These are phyloP conservation scores for Sebastes nivosus DNA, from an alignment of 2,797 vertebrate species.

Conservation along the genomic window DNA sequence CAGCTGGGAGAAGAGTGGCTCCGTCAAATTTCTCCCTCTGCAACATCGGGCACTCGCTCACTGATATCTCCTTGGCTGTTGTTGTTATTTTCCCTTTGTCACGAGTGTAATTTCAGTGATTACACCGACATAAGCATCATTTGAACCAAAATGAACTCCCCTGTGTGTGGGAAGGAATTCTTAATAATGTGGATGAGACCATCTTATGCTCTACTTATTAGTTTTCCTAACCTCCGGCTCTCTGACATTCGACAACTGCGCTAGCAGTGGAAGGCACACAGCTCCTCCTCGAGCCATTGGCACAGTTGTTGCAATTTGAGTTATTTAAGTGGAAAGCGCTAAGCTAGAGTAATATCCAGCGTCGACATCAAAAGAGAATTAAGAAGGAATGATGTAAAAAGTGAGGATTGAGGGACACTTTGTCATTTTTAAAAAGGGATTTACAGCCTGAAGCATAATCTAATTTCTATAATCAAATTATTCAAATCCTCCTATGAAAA, in stretches of 20 bases:
- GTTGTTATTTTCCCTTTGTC: constrained; percentile 20
- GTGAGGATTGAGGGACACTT: background rate
- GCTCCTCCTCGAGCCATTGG: constrained; percentile 8
- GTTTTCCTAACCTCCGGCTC: constrained; percentile 61
- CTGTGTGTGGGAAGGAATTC: constrained; percentile 37
- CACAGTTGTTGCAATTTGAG: constrained; percentile 29
- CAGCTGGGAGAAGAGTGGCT: background rate
- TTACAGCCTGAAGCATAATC: background rate
- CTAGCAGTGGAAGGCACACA: constrained; percentile 11
- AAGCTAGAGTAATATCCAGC: background rate
- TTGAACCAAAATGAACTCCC: constrained; percentile 9
- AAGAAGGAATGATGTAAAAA: background rate
- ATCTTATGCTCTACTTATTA: constrained; percentile 54
- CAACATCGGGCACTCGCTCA: background rate
- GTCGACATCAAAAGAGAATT: background rate
- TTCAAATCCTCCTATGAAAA: background rate
- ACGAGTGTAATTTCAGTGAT: constrained; percentile 23
- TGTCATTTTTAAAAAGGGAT: background rate
- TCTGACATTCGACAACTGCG: constrained; percentile 16
- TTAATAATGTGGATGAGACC: constrained; percentile 44
- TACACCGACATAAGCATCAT: constrained; percentile 16
- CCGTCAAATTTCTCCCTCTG: background rate
- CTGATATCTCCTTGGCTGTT: background rate
- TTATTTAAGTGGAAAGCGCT: constrained; percentile 29
- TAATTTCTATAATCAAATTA: background rate